Conservation (phyloP, 2,113 vertebrate species). For the Plotosus lineatus region DNA sequence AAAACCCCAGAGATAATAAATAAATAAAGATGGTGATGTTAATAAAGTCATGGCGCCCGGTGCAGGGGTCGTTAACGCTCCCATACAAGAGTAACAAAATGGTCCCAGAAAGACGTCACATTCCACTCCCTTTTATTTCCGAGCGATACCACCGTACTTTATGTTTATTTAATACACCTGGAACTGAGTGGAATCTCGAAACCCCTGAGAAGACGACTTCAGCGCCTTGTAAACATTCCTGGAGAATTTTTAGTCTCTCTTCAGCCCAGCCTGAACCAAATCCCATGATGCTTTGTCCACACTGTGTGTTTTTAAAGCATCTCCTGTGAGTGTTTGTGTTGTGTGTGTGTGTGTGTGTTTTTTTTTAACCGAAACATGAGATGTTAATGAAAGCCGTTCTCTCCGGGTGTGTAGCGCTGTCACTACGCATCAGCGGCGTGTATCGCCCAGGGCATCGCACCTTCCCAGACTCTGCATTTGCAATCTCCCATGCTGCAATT, state of each 20-base stretch:
- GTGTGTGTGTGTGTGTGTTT: too few species aligned
- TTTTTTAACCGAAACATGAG: slow-evolving; percentile 38
- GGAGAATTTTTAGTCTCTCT: neutral
- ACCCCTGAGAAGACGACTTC: neutral
- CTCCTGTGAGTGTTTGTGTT: too few species aligned
- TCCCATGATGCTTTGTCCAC: slow-evolving; percentile 26
- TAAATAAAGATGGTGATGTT: too few species aligned
- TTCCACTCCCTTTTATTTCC: too few species aligned
- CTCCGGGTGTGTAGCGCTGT: slow-evolving; percentile 12
- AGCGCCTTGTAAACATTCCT: neutral
- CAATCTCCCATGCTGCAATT: slow-evolving; percentile 69
- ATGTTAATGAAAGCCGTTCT: slow-evolving; percentile 28
- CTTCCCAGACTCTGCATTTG: slow-evolving; percentile 47
- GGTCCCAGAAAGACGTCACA: too few species aligned
- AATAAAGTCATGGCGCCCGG: too few species aligned
- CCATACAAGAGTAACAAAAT: too few species aligned
- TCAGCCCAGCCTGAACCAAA: slow-evolving; percentile 7
- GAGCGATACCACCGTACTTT: too few species aligned
- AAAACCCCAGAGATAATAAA: too few species aligned
- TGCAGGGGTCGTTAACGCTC: too few species aligned
- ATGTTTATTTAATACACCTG: too few species aligned
- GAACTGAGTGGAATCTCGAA: neutral
- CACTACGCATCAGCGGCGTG: slow-evolving; percentile 22
- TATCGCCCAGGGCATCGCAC: slow-evolving; percentile 59
- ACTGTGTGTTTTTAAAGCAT: slow-evolving; percentile 10